Evolutionary conservation across 1,140 invertebrate species (phyloP).

Genomic region (Daktulosphaira vitifoliae): DNA sequence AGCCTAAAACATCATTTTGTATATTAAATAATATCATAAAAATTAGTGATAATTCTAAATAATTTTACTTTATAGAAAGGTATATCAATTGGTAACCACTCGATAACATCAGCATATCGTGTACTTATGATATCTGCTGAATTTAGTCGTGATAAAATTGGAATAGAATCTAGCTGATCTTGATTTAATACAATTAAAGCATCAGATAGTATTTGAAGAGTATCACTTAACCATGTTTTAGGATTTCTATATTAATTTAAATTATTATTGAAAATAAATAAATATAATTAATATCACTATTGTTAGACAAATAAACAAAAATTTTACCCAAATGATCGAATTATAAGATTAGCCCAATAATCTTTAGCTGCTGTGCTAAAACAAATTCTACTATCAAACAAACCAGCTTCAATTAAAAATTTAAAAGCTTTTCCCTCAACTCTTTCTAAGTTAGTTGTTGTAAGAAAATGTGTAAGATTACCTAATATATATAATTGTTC

Average conservation of each 20-base stretch:
- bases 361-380: constrained; percentile 5
- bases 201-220: constrained; percentile 10
- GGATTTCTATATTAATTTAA: background rate
- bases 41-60: background rate
- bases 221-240: constrained; percentile 14
- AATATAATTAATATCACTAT: too few relatives aligned
- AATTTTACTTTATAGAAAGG: constrained; percentile 13
- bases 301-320: background rate
- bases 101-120: constrained; percentile 4
- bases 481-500: constrained; percentile 16
- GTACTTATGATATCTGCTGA: constrained; percentile 15
- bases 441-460: background rate
- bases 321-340: constrained; percentile 24
- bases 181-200: constrained; percentile 17
- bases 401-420: background rate
- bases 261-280: too few relatives aligned
- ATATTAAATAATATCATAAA: too few relatives aligned
- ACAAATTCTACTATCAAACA: constrained; percentile 25
- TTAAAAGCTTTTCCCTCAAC: constrained; percentile 14
- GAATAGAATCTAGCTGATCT: constrained; percentile 15
- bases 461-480: constrained; percentile 27
- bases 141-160: constrained; percentile 11
- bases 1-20: constrained; percentile 5
- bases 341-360: constrained; percentile 14
- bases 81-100: constrained; percentile 1